phyloP scores from a whole-genome alignment of 2,888 invertebrate genomes.

The Carabus problematicus region DNA sequence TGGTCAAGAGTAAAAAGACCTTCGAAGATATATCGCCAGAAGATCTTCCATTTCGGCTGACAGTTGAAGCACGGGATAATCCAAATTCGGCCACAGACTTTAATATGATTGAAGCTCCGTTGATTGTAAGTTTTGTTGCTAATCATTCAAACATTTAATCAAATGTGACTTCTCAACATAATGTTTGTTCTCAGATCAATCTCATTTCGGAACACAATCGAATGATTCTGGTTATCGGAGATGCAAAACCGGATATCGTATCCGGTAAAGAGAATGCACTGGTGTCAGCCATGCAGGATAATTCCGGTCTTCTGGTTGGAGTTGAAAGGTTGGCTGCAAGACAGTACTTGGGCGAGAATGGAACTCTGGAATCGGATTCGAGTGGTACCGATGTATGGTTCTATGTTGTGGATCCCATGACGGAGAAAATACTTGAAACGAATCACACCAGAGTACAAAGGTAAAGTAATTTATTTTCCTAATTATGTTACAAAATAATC shows the following conservation, averaged over 20 bases:
- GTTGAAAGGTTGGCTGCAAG: conserved; percentile 84
- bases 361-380: conserved; percentile 73
- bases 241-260: conserved; percentile 75
- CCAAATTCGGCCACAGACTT: conserved; percentile 69
- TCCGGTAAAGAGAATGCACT: conserved; percentile 64
- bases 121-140: conserved; percentile 65
- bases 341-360: conserved; percentile 75
- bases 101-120: conserved; percentile 68
- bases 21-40: conserved; percentile 72
- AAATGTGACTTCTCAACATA: conserved; percentile 53
- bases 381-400: conserved; percentile 88
- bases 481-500: too few relatives aligned
- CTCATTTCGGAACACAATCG: conserved; percentile 79
- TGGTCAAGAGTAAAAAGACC: conserved; percentile 75
- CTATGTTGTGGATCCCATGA: conserved; percentile 81
- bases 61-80: conserved; percentile 77
- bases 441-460: conserved; percentile 75
- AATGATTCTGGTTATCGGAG: conserved; percentile 78
- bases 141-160: conserved; percentile 9
- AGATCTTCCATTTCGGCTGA: conserved; percentile 76
- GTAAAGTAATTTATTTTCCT: conserved; percentile 60
- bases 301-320: conserved; percentile 77
- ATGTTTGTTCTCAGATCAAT: conserved; percentile 67
- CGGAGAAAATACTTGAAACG: conserved; percentile 75
- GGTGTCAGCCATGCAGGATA: conserved; percentile 71